A percentile compares a stretch with the other conserved stretches of the same genome.
phyloP scores from a whole-genome alignment of 2,797 vertebrate species.

The Bradypus variegatus region DNA sequence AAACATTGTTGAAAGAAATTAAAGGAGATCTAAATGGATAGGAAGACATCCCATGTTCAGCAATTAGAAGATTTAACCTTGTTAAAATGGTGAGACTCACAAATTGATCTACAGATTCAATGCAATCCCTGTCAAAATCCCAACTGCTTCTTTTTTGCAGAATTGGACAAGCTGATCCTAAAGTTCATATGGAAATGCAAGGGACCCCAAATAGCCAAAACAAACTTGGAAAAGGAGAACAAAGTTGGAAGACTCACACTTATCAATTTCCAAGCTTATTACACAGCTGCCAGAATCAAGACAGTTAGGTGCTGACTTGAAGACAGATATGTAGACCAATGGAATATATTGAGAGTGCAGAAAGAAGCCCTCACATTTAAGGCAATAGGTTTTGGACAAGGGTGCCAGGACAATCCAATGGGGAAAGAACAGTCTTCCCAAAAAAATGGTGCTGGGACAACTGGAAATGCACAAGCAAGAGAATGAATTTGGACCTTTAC shows the following conservation, averaged over 20 bases:
- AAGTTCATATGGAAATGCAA: too few relatives aligned
- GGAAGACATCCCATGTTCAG: too few relatives aligned
- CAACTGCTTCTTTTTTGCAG: not conserved
- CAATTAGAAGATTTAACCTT: too few relatives aligned
- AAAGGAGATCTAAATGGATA: too few relatives aligned
- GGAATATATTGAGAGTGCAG: not conserved
- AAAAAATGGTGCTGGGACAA: not conserved
- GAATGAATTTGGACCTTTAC: not conserved
- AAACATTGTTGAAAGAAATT: not conserved
- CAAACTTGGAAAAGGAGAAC: too few relatives aligned
- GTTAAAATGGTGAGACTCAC: rapidly evolving
- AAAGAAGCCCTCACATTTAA: not conserved
- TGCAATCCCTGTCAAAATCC: not conserved
- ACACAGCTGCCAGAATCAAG: too few relatives aligned
- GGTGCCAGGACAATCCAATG: not conserved
- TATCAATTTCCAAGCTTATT: too few relatives aligned
- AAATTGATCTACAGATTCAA: not conserved
- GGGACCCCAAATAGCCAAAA: too few relatives aligned
- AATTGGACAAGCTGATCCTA: not conserved
- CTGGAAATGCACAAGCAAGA: too few relatives aligned
- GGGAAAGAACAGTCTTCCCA: not conserved
- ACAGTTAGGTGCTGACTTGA: too few relatives aligned
- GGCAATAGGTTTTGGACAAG: not conserved
- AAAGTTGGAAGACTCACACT: not conserved
- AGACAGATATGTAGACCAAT: not conserved